These are phyloP conservation scores for Ursus arctos DNA, from an alignment of 2,113 vertebrate genomes.

Conservation along the genomic window DNA sequence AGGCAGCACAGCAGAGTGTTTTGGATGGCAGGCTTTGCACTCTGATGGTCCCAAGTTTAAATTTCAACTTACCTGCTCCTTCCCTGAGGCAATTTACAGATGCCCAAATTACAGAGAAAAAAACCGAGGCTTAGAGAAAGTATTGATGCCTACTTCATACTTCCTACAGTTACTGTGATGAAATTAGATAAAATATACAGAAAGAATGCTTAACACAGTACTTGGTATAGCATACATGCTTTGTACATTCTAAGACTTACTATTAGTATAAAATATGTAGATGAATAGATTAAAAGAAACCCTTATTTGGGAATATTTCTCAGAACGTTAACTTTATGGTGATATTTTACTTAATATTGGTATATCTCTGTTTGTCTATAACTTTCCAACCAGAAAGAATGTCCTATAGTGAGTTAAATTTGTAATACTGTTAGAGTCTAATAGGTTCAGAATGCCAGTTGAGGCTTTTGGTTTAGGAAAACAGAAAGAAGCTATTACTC, in stretches of 20 bases:
- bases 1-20: background rate
- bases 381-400: constrained; percentile 48
- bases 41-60: constrained; percentile 19
- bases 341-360: constrained; percentile 27
- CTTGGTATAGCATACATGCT: background rate
- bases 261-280: background rate
- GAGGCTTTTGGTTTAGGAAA: constrained; percentile 60
- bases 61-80: background rate
- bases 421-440: constrained; percentile 65
- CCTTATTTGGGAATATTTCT: constrained; percentile 35
- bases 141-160: background rate
- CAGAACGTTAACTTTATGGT: constrained; percentile 4
- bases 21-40: background rate
- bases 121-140: background rate
- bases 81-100: constrained; percentile 14
- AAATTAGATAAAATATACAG: background rate
- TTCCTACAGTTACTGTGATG: background rate
- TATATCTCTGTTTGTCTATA: background rate
- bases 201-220: background rate
- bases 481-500: constrained; percentile 83
- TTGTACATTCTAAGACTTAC: background rate
- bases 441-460: constrained; percentile 79
- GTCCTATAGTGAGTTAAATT: constrained; percentile 40
- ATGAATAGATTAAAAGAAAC: background rate
- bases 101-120: background rate